A percentile compares a stretch with the other conserved stretches of the same genome.
Evolutionary conservation across 2,888 invertebrate genomes (phyloP).

Genomic region (Neelides folsomi): DNA sequence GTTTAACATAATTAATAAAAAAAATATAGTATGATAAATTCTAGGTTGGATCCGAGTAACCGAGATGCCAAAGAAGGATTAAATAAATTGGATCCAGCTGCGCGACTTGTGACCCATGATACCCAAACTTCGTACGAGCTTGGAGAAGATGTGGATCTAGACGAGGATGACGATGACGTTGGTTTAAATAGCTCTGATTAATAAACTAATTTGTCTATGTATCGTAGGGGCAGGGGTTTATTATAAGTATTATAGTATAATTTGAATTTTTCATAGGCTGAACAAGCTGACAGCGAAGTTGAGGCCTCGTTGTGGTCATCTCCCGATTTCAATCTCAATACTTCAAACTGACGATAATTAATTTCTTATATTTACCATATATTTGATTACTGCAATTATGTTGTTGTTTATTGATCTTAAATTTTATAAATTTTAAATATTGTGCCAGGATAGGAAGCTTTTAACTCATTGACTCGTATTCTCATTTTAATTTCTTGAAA

Average conservation of each 20-base stretch:
- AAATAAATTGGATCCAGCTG: slow-evolving; percentile 46
- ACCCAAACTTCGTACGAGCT: slow-evolving; percentile 14
- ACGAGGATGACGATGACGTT: slow-evolving; percentile 26
- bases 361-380: no score
- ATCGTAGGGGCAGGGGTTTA: neutral
- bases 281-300: slow-evolving; percentile 22
- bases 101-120: slow-evolving; percentile 29
- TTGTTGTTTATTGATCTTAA: no score
- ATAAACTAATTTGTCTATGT: slow-evolving; percentile 2
- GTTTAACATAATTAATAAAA: neutral
- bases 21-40: slow-evolving; percentile 17
- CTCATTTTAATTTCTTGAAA: no score
- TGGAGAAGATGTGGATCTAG: slow-evolving; percentile 25
- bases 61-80: slow-evolving; percentile 51
- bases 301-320: slow-evolving; percentile 17
- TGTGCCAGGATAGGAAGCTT: no score
- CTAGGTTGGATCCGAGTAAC: slow-evolving; percentile 51
- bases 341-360: neutral
- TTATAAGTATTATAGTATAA: neutral
- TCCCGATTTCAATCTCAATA: slow-evolving; percentile 5
- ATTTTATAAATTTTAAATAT: no score
- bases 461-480: no score
- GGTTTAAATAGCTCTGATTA: slow-evolving; percentile 7
- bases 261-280: slow-evolving; percentile 12
- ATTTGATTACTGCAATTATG: no score